phyloP scores from a whole-genome alignment of 2,113 vertebrate genomes.

The Myotis lucifugus region DNA sequence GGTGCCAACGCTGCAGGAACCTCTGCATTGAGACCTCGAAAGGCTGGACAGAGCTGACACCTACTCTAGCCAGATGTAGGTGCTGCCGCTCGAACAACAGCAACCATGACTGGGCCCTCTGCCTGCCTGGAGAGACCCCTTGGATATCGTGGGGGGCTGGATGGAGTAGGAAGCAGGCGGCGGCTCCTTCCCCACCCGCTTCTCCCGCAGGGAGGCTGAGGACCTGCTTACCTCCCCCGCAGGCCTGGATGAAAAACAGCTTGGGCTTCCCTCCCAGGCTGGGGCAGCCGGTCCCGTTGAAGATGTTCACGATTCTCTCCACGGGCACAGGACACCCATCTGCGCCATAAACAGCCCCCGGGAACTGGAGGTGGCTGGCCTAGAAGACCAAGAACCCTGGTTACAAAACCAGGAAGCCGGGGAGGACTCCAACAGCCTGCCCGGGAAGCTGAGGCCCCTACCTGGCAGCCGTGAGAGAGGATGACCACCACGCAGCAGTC shows the following conservation, averaged over 20 bases:
- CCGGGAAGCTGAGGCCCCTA: slow-evolving; percentile 68
- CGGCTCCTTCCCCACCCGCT: not conserved
- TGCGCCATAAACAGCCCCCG: slow-evolving; percentile 91
- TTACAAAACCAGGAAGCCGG: not conserved
- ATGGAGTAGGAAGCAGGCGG: not conserved
- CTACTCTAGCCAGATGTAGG: rapidly evolving
- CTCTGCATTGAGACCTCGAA: rapidly evolving
- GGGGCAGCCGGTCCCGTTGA: slow-evolving; percentile 91
- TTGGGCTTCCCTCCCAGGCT: slow-evolving; percentile 96
- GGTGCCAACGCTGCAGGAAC: not conserved
- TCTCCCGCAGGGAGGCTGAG: not conserved
- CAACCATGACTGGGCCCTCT: not conserved
- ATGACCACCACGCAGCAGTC: slow-evolving; percentile 96
- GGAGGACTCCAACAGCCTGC: not conserved
- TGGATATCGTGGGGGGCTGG: rapidly evolving
- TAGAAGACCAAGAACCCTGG: slow-evolving; percentile 79
- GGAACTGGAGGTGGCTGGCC: slow-evolving; percentile 93
- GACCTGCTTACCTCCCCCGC: slow-evolving; percentile 91
- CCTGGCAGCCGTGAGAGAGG: slow-evolving; percentile 96
- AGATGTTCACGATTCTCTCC: slow-evolving; percentile 92
- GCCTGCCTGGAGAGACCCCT: not conserved
- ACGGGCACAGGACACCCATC: slow-evolving; percentile 89
- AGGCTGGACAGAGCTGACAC: not conserved
- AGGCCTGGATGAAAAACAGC: slow-evolving; percentile 98
- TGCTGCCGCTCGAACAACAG: rapidly evolving